These are phyloP conservation scores for Sebastolobus altivelis DNA, from an alignment of 2,797 vertebrate genomes.

Conservation along the genomic window DNA sequence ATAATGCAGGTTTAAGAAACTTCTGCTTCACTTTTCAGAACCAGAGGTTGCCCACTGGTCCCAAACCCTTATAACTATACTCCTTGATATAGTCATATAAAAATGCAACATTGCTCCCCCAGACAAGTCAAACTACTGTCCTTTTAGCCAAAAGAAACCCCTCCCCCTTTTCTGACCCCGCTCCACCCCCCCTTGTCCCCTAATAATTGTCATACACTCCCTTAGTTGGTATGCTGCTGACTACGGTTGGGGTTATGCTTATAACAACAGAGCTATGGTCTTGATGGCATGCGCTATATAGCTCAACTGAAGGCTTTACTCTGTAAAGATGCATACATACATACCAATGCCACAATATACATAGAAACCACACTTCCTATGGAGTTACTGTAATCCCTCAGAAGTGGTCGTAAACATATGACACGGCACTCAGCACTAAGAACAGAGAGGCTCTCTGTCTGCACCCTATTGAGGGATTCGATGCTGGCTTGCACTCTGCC, in stretches of 20 bases:
- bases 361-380: conserved; percentile 59
- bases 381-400: conserved; percentile 58
- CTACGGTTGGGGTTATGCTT: conserved; percentile 17
- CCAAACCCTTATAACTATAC: background rate
- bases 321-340: conserved; percentile 22
- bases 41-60: too few species aligned
- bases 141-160: background rate
- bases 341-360: conserved; percentile 39
- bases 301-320: conserved; percentile 27
- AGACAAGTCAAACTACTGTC: background rate
- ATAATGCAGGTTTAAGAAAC: too few species aligned
- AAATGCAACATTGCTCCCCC: background rate
- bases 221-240: conserved; percentile 3
- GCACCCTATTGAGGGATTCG: conserved; percentile 57
- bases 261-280: conserved; percentile 39
- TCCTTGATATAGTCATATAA: background rate
- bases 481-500: conserved; percentile 71
- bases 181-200: background rate
- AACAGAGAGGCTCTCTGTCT: conserved; percentile 76
- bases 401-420: conserved; percentile 69
- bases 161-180: background rate
- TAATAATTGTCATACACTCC: conserved; percentile 5
- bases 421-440: conserved; percentile 38
- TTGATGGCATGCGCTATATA: conserved; percentile 4
- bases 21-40: too few species aligned